Evolutionary conservation across 2,888 invertebrate genomes (phyloP).

Genomic region (Fragum whitleyi): DNA sequence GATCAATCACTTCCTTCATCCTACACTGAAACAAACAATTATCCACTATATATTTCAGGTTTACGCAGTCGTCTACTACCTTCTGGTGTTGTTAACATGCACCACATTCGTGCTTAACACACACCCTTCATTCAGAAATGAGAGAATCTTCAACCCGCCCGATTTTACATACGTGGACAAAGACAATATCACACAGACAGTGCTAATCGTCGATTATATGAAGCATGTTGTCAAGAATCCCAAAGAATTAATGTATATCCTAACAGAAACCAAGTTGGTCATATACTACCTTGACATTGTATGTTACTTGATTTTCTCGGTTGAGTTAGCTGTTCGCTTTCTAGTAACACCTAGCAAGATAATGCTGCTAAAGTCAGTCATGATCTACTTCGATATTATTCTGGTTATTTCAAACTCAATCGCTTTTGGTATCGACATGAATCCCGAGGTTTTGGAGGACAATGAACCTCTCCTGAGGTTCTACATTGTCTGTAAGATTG

Average conservation of each 20-base stretch:
- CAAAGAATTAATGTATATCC: constrained; percentile 7
- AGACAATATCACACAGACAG: not conserved
- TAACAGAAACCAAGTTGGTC: constrained; percentile 42
- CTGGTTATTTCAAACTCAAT: constrained; percentile 50
- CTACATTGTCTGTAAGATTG: constrained; percentile 31
- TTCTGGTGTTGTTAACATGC: constrained; percentile 51
- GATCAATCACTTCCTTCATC: too few species aligned
- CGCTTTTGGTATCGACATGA: constrained; percentile 25
- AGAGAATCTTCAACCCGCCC: not conserved
- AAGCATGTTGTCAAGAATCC: constrained; percentile 18
- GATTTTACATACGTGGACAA: not conserved
- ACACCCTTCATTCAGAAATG: constrained; percentile 52
- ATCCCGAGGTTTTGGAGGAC: not conserved
- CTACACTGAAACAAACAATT: too few species aligned
- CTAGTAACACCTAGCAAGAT: constrained; percentile 64
- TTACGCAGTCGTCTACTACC: constrained; percentile 37
- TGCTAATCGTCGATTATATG: constrained; percentile 1
- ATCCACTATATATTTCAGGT: constrained; percentile 37
- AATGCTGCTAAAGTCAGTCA: constrained; percentile 51
- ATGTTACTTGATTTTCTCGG: constrained; percentile 74
- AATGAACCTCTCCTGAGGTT: constrained; percentile 14
- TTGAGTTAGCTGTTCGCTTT: constrained; percentile 72
- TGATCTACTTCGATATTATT: constrained; percentile 56
- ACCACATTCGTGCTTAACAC: constrained; percentile 51
- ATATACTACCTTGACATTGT: constrained; percentile 69